Base-by-base conservation (phyloP, 2,888 invertebrate species). In the Dolomedes plantarius region DNA sequence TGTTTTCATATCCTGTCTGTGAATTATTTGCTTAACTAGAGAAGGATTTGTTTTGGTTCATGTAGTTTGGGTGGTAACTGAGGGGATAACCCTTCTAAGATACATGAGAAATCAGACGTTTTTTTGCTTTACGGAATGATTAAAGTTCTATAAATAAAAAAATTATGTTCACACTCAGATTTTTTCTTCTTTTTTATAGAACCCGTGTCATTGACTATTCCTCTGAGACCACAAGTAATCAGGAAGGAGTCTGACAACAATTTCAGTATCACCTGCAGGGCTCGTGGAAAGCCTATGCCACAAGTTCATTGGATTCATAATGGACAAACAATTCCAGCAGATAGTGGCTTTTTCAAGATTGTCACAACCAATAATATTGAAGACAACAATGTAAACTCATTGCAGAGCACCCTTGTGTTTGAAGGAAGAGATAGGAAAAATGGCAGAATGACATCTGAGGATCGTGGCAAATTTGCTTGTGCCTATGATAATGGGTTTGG, bases 401-500 rank as follows among this genome's bases (percentile, higher is more conserved):
- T 97, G 0, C 95, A 96, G 90, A 96, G 96, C 90, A 95, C 95
- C 88, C 92, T 97, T 69, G 94, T 94, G 90, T 97, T 97, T 91
- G 93, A 93, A 74, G 97, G 97, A 19, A 95, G 94, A 89, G 94
- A 95, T 7, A 93, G 97, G 28, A 88, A 88, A 46, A 75, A 85
- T 19, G 89, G 89, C 28, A 89, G 90, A 39, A 88, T 91, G 50
- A 88, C 90, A 32, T 90, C 97, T 0, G 94, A 94, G 62, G 97
- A 97, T 91, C 93, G 97, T 73, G 97, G 97, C 68, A 94, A 95
- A 74, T 98, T 97, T 91, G 94, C 95, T 1, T 97, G 97, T 91
- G 94, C 95, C 68, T 97, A 97, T 90, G 95, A 95, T 91, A 97
- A 97, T 91, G 96, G 96, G 92, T 96, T 97, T 19, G 96, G 95